These are phyloP conservation scores for Lepas anatifera DNA, from an alignment of 2,888 invertebrate genomes.

Conservation along the genomic window DNA sequence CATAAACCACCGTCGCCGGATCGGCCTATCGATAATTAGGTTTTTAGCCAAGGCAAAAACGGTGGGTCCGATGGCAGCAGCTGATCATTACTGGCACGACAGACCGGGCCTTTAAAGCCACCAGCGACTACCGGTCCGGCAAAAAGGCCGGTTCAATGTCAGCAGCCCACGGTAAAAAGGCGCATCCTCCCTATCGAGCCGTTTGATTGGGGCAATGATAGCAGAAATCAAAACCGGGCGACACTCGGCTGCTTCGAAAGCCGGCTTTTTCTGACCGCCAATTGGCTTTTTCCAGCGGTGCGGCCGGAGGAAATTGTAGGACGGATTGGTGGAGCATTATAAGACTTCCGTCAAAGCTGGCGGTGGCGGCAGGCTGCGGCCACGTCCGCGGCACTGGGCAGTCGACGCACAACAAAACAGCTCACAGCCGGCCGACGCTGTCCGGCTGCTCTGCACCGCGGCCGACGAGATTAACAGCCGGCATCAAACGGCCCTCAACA, in stretches of 20 bases:
- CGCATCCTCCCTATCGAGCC: not conserved
- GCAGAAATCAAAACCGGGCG: not conserved
- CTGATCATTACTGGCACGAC: not conserved
- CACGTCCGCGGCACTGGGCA: too few relatives aligned
- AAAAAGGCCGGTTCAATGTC: not conserved
- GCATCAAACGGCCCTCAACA: too few relatives aligned
- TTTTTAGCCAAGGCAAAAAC: not conserved
- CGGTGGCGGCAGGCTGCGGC: not conserved
- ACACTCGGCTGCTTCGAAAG: not conserved
- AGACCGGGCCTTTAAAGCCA: not conserved
- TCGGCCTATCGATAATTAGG: not conserved
- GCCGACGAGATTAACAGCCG: too few relatives aligned
- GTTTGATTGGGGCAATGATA: constrained; percentile 9
- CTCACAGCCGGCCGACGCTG: too few relatives aligned
- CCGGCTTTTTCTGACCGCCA: not conserved
- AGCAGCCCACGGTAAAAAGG: not conserved
- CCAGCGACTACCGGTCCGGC: not conserved
- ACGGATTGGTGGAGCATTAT: not conserved
- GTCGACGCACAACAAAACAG: too few relatives aligned
- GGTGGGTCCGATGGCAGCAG: not conserved
- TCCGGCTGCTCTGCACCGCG: too few relatives aligned
- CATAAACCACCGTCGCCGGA: not conserved
- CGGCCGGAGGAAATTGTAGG: not conserved
- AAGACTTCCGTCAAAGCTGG: not conserved
- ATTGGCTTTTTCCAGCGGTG: not conserved